Evolutionary conservation across 1,140 invertebrate species (phyloP).

Genomic region (Sarcophaga bullata): DNA sequence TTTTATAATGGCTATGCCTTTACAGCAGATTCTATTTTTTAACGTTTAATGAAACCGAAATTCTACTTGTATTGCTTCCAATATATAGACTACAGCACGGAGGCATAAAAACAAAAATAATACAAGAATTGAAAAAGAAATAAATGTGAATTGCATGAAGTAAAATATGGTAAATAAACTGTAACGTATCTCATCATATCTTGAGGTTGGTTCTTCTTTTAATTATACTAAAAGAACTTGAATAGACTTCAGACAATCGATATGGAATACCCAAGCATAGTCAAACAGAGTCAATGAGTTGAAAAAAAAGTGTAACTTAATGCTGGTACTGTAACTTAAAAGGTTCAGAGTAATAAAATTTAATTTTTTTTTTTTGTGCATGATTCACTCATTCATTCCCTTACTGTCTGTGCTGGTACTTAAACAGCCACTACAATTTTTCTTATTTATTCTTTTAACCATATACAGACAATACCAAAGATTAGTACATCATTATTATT

Average conservation of each 20-base stretch:
- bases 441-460: not conserved
- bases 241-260: not conserved
- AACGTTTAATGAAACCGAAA: slow-evolving; percentile 20
- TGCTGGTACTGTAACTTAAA: not conserved
- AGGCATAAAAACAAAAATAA: not conserved
- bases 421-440: slow-evolving; percentile 1
- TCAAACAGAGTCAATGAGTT: no score
- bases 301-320: no score
- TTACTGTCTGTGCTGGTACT: not conserved
- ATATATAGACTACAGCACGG: not conserved
- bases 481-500: slow-evolving; percentile 25
- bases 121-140: not conserved
- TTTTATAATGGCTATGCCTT: not conserved
- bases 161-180: not conserved
- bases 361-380: not conserved
- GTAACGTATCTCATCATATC: slow-evolving; percentile 24
- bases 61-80: not conserved
- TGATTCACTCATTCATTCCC: not conserved
- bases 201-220: slow-evolving; percentile 22
- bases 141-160: not conserved
- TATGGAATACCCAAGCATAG: no score
- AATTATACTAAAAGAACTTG: not conserved
- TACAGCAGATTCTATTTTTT: not conserved
- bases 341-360: not conserved
- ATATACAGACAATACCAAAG: slow-evolving; percentile 17